phyloP scores from a whole-genome alignment of 2,888 invertebrate genomes.

The Liopterus haemorrhoidalis region DNA sequence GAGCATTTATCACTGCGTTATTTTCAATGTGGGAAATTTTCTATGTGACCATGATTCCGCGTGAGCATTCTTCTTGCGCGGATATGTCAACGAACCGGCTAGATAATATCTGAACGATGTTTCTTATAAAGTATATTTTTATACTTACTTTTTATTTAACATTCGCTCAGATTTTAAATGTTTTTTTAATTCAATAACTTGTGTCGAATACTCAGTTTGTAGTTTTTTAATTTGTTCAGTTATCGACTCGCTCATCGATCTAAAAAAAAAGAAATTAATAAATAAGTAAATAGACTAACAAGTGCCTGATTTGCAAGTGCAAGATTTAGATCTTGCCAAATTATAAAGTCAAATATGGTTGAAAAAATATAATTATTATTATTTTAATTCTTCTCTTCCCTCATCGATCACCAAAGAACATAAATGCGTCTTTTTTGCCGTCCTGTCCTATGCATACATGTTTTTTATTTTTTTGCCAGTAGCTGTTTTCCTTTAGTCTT shows the following conservation, averaged over 20 bases:
- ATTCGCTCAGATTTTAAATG: constrained; percentile 56
- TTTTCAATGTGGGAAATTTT: too few relatives aligned
- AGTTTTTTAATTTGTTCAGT: constrained; percentile 32
- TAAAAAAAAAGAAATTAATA: constrained; percentile 25
- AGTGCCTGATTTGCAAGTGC: too few relatives aligned
- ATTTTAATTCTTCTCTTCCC: constrained; percentile 3
- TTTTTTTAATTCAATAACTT: constrained; percentile 52
- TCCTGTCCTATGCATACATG: constrained; percentile 12
- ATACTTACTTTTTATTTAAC: constrained; percentile 52
- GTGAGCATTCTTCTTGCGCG: too few relatives aligned
- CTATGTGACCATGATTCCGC: too few relatives aligned
- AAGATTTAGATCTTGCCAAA: too few relatives aligned
- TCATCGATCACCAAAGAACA: constrained; percentile 22
- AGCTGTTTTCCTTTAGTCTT: too few relatives aligned
- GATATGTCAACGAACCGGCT: too few relatives aligned
- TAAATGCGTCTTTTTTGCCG: constrained; percentile 10
- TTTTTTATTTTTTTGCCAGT: constrained; percentile 24
- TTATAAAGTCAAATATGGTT: too few relatives aligned
- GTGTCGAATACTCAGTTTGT: constrained; percentile 29
- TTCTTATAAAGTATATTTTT: constrained; percentile 14
- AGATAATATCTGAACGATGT: background rate
- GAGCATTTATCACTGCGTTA: too few relatives aligned
- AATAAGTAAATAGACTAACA: too few relatives aligned
- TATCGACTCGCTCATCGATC: constrained; percentile 25
- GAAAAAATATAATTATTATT: constrained; percentile 4